Evolutionary conservation across 2,113 vertebrate genomes (phyloP), one percentile per base, ranked within the genome.

Genomic region (Ammodytes dubius): DNA sequence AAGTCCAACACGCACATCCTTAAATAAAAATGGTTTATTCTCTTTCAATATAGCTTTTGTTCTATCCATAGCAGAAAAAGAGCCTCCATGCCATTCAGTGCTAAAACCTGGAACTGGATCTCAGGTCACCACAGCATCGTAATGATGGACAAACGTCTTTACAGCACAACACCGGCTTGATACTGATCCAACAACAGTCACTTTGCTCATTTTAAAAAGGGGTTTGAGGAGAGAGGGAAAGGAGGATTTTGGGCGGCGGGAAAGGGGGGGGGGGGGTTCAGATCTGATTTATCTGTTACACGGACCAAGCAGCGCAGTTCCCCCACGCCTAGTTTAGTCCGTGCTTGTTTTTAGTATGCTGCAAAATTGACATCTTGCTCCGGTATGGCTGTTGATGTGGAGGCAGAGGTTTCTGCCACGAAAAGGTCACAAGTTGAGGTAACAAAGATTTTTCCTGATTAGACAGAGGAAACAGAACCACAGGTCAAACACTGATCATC

Each of bases 21-120:
- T 91, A 94, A 92, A 93, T 94, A 95, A 94, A 94, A 95, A 94
- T 79, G 84, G 82, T 94, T 94, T 94, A 94, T 94, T 95, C 91
- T 92, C 88, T 95, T 93, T 94, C 87, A 94, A 94, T 94, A 95
- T 94, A 95, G 90, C 89, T 92, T 94, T 94, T 94, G 92, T 94
- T 94, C 92, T 94, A 94, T 94, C 87, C 88, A 87, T 88, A 87
- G 89, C 92, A 94, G 90, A 94, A 94, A 27, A 94, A 87, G 81
- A 93, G 89, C 91, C 92, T 93, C 90, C 88, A 91, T 89, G 89
- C 88, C 92, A 85, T 83, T 94, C 92, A 93, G 93, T 93, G 92
- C 92, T 91, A 92, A 92, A 90, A 89, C 91, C 90, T 87, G 80
- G 83, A 93, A 92, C 90, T 76, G 89, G 89, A 93, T 87, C 86